These are phyloP conservation scores for Pyrochroa serraticornis DNA, from an alignment of 2,888 invertebrate genomes.

Conservation along the genomic window DNA sequence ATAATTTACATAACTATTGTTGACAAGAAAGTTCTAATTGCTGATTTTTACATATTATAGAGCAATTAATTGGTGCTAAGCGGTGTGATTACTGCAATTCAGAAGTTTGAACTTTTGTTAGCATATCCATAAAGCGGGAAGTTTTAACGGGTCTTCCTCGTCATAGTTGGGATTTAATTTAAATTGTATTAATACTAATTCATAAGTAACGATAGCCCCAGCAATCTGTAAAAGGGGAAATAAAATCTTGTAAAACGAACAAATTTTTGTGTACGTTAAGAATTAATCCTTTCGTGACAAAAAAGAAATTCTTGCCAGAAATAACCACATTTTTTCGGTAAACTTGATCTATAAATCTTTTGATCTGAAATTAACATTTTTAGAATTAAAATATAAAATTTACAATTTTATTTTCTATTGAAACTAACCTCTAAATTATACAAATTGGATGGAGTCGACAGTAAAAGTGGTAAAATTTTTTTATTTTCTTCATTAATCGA, in stretches of 20 bases:
- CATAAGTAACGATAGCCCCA: slow-evolving; percentile 20
- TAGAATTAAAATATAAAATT: background rate
- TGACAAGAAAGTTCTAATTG: too few species aligned
- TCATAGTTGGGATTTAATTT: background rate
- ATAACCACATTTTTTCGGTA: background rate
- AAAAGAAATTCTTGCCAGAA: slow-evolving; percentile 17
- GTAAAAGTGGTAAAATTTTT: slow-evolving; percentile 9
- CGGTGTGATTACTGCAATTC: too few species aligned
- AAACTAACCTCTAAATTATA: slow-evolving; percentile 12
- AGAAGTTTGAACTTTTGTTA: background rate
- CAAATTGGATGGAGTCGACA: background rate
- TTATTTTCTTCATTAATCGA: slow-evolving; percentile 11
- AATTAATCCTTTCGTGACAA: slow-evolving; percentile 20
- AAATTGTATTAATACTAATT: slow-evolving; percentile 18
- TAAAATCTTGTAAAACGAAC: background rate
- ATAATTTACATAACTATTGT: too few species aligned
- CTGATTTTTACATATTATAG: too few species aligned
- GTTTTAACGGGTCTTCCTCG: background rate
- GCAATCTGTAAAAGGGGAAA: too few species aligned
- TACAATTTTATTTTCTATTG: too few species aligned
- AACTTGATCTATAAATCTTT: slow-evolving; percentile 16
- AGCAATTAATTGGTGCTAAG: too few species aligned
- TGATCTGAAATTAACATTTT: slow-evolving; percentile 4
- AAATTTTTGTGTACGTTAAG: slow-evolving; percentile 7
- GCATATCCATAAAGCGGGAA: background rate